A percentile compares a stretch with the other conserved stretches of the same genome.
These are phyloP conservation scores for Umimayanthus chanpuru DNA, from an alignment of 92 coral and sea anemone species.

Conservation along the genomic window DNA sequence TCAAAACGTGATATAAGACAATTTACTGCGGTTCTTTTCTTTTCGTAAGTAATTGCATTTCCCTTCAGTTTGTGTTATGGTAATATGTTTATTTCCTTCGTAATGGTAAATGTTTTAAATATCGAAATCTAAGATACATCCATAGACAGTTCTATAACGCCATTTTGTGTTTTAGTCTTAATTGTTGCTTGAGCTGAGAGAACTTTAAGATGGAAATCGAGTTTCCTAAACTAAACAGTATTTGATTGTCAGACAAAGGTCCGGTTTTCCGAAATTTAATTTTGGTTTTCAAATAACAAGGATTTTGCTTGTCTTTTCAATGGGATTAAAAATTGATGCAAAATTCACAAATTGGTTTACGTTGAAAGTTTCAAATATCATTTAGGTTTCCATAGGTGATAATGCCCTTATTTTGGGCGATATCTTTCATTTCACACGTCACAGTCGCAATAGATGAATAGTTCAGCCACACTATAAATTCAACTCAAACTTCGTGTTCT, in stretches of 20 bases:
- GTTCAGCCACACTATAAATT: neutral
- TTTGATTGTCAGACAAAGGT: neutral
- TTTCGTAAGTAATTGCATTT: constrained; percentile 12
- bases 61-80: constrained; percentile 1
- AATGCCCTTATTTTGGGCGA: neutral
- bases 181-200: neutral
- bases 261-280: neutral
- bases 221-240: neutral
- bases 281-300: neutral
- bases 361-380: neutral
- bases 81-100: constrained; percentile 9
- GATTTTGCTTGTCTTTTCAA: constrained; percentile 16
- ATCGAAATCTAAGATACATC: neutral
- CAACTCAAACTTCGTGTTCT: neutral
- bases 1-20: neutral
- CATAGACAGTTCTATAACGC: neutral
- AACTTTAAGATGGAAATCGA: neutral
- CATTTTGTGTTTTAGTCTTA: neutral
- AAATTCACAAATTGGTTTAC: constrained; percentile 27
- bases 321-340: constrained; percentile 38
- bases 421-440: neutral
- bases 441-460: constrained; percentile 3
- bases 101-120: constrained; percentile 12
- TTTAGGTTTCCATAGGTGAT: neutral
- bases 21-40: neutral